phyloP scores from a whole-genome alignment of 2,797 vertebrate species.

The Naso thynnoides region DNA sequence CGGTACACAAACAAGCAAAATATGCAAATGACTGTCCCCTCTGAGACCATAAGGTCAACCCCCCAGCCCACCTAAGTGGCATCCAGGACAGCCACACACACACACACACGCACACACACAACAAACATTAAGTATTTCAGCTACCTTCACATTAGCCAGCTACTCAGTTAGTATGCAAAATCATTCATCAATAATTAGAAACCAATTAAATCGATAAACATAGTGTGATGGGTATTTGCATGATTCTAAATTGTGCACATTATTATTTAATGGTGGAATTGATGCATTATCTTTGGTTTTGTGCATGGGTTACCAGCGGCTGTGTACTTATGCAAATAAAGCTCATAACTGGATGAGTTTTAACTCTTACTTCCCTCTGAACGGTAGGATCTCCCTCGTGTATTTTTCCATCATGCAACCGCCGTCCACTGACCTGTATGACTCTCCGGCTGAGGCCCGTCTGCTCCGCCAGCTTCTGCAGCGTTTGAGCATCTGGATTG shows the following conservation, averaged over 20 bases:
- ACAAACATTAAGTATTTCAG: no score
- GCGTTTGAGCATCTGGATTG: constrained; percentile 93
- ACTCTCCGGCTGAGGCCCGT: constrained; percentile 96
- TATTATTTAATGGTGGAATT: not conserved
- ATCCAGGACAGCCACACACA: no score
- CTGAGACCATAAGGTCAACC: no score
- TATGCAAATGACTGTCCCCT: no score
- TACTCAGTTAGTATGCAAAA: not conserved
- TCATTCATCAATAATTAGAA: not conserved
- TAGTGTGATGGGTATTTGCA: not conserved
- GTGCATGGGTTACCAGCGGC: not conserved
- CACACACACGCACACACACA: no score
- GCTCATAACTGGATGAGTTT: not conserved
- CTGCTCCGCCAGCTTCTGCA: constrained; percentile 94
- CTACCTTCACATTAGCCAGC: no score
- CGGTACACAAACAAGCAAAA: no score
- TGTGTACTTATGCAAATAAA: not conserved
- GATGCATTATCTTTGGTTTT: not conserved
- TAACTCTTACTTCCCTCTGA: not conserved
- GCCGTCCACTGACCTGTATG: constrained; percentile 89
- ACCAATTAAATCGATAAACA: not conserved
- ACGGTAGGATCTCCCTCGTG: not conserved
- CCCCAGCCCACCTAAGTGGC: no score
- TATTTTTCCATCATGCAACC: not conserved
- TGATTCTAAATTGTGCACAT: not conserved